These are phyloP conservation scores for Sula dactylatra DNA, from an alignment of 2,113 vertebrate species.

Conservation along the genomic window DNA sequence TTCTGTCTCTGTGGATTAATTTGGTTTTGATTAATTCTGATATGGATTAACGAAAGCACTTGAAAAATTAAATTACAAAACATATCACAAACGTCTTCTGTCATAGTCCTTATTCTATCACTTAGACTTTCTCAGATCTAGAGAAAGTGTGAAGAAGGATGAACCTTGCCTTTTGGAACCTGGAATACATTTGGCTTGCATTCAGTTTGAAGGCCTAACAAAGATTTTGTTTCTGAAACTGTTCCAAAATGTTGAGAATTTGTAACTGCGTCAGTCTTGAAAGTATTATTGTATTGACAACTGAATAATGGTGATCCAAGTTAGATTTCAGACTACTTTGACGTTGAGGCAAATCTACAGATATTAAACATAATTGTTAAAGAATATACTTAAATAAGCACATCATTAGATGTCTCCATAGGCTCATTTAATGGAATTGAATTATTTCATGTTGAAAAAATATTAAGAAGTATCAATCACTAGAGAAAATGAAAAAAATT, in stretches of 20 bases:
- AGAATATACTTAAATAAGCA: neutral
- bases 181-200: neutral
- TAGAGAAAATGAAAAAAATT: neutral
- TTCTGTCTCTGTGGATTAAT: neutral
- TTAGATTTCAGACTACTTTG: neutral
- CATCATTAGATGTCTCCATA: neutral
- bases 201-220: neutral
- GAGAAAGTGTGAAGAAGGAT: neutral
- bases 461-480: neutral
- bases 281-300: neutral
- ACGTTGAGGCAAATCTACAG: neutral
- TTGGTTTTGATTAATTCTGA: neutral
- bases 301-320: neutral
- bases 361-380: neutral
- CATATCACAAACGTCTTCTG: neutral
- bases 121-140: neutral
- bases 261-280: neutral
- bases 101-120: neutral
- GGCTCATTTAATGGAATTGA: neutral
- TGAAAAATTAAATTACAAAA: conserved; percentile 9
- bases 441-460: neutral
- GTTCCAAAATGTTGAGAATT: neutral
- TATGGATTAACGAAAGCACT: neutral
- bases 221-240: neutral
- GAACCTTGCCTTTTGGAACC: neutral